Base-by-base conservation (phyloP, 1,140 invertebrate genomes). In the Drosophila eugracilis region DNA sequence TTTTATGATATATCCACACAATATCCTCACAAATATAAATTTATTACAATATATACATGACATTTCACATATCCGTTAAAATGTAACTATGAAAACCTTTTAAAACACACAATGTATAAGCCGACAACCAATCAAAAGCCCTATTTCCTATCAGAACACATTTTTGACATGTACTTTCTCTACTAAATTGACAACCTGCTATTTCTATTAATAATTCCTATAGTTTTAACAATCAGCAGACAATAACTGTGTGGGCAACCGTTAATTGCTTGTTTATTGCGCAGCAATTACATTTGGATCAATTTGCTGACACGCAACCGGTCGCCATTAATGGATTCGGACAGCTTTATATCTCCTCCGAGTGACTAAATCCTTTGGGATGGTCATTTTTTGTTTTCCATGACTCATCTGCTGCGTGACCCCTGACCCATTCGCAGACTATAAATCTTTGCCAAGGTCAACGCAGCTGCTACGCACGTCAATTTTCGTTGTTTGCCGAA, bases 221-320 rank as follows among this genome's bases (percentile, higher is more conserved):
- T 17, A 49, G 32, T 28, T 22, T 66, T 26, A 14, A 65, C 50
- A 32, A 42, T 17, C 24, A 32, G 36, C 62, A 10, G 30, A 26
- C 44, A 34, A 24, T 28, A 24, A 58, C n/a, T 48, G 60, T 42
- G 34, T 67, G 28, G 22, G 45, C 14, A 19, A 19, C 30, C 44
- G 36, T 32, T 76, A 73, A 85, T 86, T 67, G 62, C 49, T 73
- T 69, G 62, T 81, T 85, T 63, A 86, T 66, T 74, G 77, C 34
- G 22, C 42, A 77, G 73, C 24, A 60, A 57, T 60, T 53, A 63
- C 49, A 53, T 34, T 54, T 57, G 19, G 24, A 52, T 52, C 57
- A 39, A 53, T 48, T 62, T 60, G 36, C 32, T 15, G 30, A 28
- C 80, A 85, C 73, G 81, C 80, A 62, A 85, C 42, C 30, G 36